Conservation (phyloP, 2,113 vertebrate species). For the Azemiops feae region DNA sequence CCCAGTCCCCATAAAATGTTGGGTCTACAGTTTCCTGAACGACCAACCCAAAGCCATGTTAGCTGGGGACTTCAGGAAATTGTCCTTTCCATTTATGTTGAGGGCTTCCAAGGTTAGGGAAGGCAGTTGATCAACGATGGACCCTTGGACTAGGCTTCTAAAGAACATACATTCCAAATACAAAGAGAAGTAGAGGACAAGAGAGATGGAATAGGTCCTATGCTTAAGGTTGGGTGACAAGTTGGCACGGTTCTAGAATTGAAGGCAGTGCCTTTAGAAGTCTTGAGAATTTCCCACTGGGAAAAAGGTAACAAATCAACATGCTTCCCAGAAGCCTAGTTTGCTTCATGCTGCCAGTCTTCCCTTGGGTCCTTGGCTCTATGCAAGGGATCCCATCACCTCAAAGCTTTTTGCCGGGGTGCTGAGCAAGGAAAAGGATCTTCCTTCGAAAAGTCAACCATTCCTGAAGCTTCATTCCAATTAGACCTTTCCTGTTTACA, state of each 20-base stretch:
- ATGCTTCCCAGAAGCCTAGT: background rate
- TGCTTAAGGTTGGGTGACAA: background rate
- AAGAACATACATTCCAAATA: background rate
- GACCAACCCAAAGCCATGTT: background rate
- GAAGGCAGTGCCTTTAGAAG: background rate
- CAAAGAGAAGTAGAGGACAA: background rate
- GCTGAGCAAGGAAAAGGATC: background rate
- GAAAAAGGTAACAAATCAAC: background rate
- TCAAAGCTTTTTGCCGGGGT: background rate
- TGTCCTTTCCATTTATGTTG: background rate
- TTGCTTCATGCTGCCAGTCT: background rate
- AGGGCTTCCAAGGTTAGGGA: background rate
- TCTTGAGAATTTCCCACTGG: too few species aligned
- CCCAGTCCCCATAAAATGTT: background rate
- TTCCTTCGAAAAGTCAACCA: background rate
- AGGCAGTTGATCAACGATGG: background rate
- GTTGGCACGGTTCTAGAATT: background rate
- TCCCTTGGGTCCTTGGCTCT: background rate
- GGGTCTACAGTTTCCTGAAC: background rate
- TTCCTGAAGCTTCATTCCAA: background rate
- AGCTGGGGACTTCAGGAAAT: background rate
- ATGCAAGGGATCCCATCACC: background rate
- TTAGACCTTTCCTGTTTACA: background rate
- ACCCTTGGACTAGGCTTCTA: background rate
- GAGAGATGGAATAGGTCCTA: too few species aligned